phyloP scores from a whole-genome alignment of 1,140 invertebrate genomes.

The Manduca sexta region DNA sequence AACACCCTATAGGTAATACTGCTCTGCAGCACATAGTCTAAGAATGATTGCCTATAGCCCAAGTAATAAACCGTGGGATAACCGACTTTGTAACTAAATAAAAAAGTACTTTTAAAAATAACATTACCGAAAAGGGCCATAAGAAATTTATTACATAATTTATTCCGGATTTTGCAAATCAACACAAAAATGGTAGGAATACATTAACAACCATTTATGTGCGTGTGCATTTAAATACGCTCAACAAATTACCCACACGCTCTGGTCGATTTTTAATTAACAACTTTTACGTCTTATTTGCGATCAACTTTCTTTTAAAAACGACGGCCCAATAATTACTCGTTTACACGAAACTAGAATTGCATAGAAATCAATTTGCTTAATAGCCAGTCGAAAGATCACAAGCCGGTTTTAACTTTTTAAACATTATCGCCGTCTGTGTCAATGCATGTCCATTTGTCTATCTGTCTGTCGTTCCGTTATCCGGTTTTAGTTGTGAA shows the following conservation, averaged over 20 bases:
- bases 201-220: no score
- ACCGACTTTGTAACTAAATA: no score
- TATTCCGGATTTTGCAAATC: no score
- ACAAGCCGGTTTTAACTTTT: conserved; percentile 7
- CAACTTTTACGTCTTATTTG: conserved; percentile 1
- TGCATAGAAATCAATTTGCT: conserved; percentile 18
- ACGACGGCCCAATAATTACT: neutral
- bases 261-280: neutral
- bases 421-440: conserved; percentile 13
- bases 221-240: no score
- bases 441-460: conserved; percentile 22
- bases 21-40: no score
- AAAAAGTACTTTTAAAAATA: no score
- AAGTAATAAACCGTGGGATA: no score
- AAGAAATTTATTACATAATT: no score
- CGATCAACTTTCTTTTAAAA: conserved; percentile 1
- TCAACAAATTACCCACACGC: conserved; percentile 1
- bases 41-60: no score
- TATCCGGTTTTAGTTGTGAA: conserved; percentile 19
- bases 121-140: no score
- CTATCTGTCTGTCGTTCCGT: conserved; percentile 26
- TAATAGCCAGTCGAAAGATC: conserved; percentile 10
- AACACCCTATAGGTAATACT: no score
- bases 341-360: conserved; percentile 8
- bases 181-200: no score